phyloP scores from a whole-genome alignment of 2,888 invertebrate species.

The Doris montereyensis region DNA sequence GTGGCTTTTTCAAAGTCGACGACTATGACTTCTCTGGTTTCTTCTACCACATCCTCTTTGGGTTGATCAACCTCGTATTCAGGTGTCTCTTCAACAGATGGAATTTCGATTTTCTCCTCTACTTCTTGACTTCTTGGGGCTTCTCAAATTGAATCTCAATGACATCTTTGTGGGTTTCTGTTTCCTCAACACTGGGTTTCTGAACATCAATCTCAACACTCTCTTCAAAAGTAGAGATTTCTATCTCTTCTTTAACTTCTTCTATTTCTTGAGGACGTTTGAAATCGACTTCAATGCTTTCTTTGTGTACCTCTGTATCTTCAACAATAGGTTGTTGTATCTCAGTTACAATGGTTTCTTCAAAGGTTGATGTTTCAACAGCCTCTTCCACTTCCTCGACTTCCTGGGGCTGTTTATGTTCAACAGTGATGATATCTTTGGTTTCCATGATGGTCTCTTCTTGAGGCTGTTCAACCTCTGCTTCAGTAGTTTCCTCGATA shows the following conservation, averaged over 20 bases:
- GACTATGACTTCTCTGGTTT: conserved; percentile 38
- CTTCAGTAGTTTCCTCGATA: conserved; percentile 16
- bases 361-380: too few species aligned
- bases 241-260: conserved; percentile 26
- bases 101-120: conserved; percentile 40
- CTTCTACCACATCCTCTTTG: conserved; percentile 45
- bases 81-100: conserved; percentile 30
- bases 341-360: conserved; percentile 13
- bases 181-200: conserved; percentile 37
- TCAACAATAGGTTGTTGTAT: conserved; percentile 14
- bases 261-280: conserved; percentile 35
- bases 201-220: conserved; percentile 42
- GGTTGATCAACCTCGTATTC: conserved; percentile 47
- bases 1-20: conserved; percentile 42
- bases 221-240: conserved; percentile 10
- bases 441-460: conserved; percentile 47
- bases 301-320: conserved; percentile 6
- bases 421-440: conserved; percentile 36
- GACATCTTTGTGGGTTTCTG: conserved; percentile 39
- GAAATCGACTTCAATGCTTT: conserved; percentile 15
- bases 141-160: conserved; percentile 30
- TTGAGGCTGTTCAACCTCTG: background rate
- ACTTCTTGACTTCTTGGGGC: conserved; percentile 37
- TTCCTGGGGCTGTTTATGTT: conserved; percentile 22
- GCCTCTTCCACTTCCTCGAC: too few species aligned